These are phyloP conservation scores for Neomicropteryx cornuta DNA, from an alignment of 1,140 invertebrate genomes.

Conservation along the genomic window DNA sequence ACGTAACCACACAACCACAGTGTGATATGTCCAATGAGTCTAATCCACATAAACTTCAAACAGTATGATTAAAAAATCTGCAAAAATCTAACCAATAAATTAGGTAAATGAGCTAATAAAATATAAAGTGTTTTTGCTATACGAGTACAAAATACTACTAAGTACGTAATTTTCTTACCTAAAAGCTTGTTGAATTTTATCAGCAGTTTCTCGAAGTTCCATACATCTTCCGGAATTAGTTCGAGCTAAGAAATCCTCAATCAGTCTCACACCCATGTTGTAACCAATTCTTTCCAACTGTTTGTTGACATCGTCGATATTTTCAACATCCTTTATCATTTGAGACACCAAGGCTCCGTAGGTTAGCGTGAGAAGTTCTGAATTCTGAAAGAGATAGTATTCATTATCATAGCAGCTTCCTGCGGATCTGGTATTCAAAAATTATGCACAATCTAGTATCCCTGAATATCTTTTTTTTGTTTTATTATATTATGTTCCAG, in stretches of 20 bases:
- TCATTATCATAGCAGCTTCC: too few species aligned
- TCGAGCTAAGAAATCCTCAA: slow-evolving; percentile 95
- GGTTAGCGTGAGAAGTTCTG: slow-evolving; percentile 92
- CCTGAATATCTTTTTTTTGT: not conserved
- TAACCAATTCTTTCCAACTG: slow-evolving; percentile 91
- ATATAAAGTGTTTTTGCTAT: too few species aligned
- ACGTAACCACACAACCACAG: too few species aligned
- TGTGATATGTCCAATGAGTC: too few species aligned
- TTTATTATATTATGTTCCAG: not conserved
- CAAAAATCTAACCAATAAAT: too few species aligned
- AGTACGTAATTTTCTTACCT: too few species aligned
- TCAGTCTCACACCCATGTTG: slow-evolving; percentile 94
- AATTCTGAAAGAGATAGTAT: slow-evolving; percentile 65
- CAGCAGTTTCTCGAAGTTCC: slow-evolving; percentile 94
- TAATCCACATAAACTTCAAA: too few species aligned
- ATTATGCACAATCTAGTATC: too few species aligned
- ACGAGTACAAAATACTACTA: too few species aligned
- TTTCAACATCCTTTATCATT: slow-evolving; percentile 95
- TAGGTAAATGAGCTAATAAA: not conserved
- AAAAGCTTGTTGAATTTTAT: slow-evolving; percentile 77
- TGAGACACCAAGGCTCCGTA: slow-evolving; percentile 96
- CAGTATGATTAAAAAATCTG: too few species aligned
- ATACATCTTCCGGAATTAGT: slow-evolving; percentile 83
- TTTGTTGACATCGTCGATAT: slow-evolving; percentile 93
- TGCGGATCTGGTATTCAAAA: too few species aligned